Conservation (phyloP, 2,888 invertebrate species). For the Marronus borbonicus region DNA sequence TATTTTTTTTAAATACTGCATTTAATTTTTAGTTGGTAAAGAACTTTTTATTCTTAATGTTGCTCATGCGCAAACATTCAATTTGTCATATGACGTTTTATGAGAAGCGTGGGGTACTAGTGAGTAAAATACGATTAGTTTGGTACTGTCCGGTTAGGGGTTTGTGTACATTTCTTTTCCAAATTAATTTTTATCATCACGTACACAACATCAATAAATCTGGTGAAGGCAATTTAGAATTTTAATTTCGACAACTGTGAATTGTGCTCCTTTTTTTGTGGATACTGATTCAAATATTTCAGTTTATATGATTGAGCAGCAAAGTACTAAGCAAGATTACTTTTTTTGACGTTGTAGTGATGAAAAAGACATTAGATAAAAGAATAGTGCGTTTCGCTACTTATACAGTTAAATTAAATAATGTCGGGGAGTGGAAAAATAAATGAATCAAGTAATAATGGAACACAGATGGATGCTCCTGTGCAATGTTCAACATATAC, state of each 20-base stretch:
- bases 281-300: neutral
- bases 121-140: constrained; percentile 42
- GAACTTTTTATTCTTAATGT: neutral
- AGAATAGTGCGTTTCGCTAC: constrained; percentile 8
- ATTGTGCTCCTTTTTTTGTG: constrained; percentile 21
- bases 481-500: constrained; percentile 68
- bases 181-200: constrained; percentile 25
- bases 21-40: no score
- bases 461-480: constrained; percentile 53
- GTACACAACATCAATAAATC: constrained; percentile 31
- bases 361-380: constrained; percentile 44
- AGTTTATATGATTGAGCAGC: no score
- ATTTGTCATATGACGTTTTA: constrained; percentile 50
- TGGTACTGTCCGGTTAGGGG: constrained; percentile 30
- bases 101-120: constrained; percentile 36
- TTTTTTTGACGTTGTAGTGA: constrained; percentile 33
- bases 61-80: constrained; percentile 30
- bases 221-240: constrained; percentile 8
- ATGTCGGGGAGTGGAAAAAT: constrained; percentile 50
- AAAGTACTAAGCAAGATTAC: neutral
- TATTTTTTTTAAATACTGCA: no score
- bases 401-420: constrained; percentile 36
- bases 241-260: constrained; percentile 18
- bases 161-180: constrained; percentile 23
- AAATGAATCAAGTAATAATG: constrained; percentile 55